These are phyloP conservation scores for Pachymerium ferrugineum DNA, from an alignment of 2,888 invertebrate species.

Conservation along the genomic window DNA sequence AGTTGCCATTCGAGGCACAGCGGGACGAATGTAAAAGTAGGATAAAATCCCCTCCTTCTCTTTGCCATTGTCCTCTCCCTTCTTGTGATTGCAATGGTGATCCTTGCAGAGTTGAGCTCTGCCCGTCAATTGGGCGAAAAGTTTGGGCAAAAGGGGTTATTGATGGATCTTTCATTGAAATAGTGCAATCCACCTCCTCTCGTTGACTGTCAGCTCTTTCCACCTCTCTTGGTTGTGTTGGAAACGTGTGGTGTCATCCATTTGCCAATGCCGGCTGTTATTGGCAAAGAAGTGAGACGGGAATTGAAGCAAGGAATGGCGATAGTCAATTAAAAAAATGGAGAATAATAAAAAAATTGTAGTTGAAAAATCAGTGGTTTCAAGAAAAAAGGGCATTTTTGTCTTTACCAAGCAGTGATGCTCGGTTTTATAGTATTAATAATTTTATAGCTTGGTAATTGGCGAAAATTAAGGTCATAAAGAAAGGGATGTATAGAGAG, in stretches of 20 bases:
- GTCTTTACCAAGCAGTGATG: neutral
- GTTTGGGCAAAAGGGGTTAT: neutral
- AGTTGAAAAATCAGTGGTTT: too few relatives aligned
- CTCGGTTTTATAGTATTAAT: neutral
- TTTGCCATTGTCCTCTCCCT: neutral
- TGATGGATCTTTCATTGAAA: slow-evolving; percentile 8
- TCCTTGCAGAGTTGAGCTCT: neutral
- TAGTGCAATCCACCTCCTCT: neutral
- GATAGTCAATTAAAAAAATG: neutral
- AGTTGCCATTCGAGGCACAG: slow-evolving; percentile 17
- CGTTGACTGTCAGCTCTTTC: neutral
- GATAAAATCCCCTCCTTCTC: slow-evolving; percentile 1
- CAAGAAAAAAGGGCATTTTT: too few relatives aligned
- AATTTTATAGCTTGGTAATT: slow-evolving; percentile 11
- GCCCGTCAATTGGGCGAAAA: neutral
- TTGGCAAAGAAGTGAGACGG: neutral
- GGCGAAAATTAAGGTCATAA: slow-evolving; percentile 10
- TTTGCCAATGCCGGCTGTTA: neutral
- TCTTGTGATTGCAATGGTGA: slow-evolving; percentile 10
- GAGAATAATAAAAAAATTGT: neutral
- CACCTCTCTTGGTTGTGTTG: neutral
- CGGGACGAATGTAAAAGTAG: slow-evolving; percentile 14
- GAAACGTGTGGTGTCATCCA: neutral
- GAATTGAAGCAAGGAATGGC: neutral
- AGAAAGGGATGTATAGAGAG: neutral